Base-by-base conservation (phyloP, 1,140 invertebrate genomes). In the Pseudomyrmex dendroicus region DNA sequence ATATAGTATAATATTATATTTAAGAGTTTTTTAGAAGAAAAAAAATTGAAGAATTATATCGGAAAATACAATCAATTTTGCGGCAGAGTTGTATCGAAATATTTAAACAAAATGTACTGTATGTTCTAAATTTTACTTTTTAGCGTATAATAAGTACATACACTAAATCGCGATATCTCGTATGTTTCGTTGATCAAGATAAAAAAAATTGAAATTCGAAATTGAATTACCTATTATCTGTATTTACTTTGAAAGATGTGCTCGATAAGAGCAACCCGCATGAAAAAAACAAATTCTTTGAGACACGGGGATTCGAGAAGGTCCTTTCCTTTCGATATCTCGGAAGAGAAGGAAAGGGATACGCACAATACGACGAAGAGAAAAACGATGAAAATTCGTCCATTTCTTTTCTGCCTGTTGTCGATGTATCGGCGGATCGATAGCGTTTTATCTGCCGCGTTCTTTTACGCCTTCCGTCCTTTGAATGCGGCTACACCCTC, bases 381-480 rank as follows among this genome's bases (percentile, higher is more conserved):
- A 54, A 73, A 74, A 84, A 76, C 67, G 70, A 25, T 20, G 64
- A 80, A n/a, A n/a, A 54, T 78, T 84, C 63, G 57, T 46, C 17
- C 66, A 25, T 15, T 59, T 13, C 17, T 63, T 2, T 52, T 84
- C 56, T 17, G 73, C 20, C 25, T 54, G 15, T 22, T 44, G n/a
- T 52, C 68, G 44, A 67, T 82, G 66, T 8, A 15, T 35, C 59
- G 4, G 10, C 64, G 68, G 57, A 61, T 86, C 76, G 84, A 89
- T 84, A 86, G 44, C 72, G 59, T 86, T 86, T 89, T 86, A 89
- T 89, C 84, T 46, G 56, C 57, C 25, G 63, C 73, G 56, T 70
- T 73, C 73, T 63, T 87, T 80, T 70, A 66, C 61, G 20, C 13
- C 78, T 56, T 52, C 56, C 61, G 72, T 80, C 64, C 86, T 74